Conservation (phyloP, 23 tunicate genomes). For the Phallusia fumigata region DNA sequence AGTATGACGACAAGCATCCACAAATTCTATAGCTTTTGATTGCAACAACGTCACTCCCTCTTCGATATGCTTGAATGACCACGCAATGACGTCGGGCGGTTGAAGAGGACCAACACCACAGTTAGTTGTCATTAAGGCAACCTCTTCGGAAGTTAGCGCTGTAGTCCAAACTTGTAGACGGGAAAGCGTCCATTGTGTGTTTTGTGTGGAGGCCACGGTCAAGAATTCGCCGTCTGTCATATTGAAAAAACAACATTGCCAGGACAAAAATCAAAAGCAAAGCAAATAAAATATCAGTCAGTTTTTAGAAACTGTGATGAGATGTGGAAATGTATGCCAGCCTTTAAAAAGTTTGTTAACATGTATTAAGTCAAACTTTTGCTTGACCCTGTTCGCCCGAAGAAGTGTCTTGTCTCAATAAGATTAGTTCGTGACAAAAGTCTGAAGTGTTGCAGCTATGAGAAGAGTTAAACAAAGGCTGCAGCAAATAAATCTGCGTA, state of each 20-base stretch:
- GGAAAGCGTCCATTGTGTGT: neutral
- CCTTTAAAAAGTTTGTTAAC: no score
- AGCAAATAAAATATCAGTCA: no score
- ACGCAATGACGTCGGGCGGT: constrained; percentile 32
- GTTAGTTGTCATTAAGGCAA: constrained; percentile 12
- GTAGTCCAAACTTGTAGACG: constrained; percentile 26
- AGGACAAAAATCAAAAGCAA: no score
- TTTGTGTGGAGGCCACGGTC: neutral
- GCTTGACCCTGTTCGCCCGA: no score
- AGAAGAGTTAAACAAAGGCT: no score
- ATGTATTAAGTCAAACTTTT: no score
- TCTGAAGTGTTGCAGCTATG: no score
- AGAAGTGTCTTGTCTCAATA: no score
- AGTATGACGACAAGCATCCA: neutral
- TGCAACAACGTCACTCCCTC: neutral
- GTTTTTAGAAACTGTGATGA: no score
- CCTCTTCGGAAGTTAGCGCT: neutral
- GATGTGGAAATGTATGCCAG: no score
- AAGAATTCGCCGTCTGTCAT: constrained; percentile 18
- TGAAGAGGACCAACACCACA: neutral
- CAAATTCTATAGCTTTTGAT: neutral
- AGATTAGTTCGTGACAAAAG: no score
- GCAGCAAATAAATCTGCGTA: neutral
- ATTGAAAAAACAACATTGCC: no score
- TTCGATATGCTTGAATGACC: constrained; percentile 21